A percentile compares a stretch with the other conserved stretches of the same genome.
phyloP scores from a whole-genome alignment of 1,140 invertebrate genomes.

The Caenorhabditis brenneri region DNA sequence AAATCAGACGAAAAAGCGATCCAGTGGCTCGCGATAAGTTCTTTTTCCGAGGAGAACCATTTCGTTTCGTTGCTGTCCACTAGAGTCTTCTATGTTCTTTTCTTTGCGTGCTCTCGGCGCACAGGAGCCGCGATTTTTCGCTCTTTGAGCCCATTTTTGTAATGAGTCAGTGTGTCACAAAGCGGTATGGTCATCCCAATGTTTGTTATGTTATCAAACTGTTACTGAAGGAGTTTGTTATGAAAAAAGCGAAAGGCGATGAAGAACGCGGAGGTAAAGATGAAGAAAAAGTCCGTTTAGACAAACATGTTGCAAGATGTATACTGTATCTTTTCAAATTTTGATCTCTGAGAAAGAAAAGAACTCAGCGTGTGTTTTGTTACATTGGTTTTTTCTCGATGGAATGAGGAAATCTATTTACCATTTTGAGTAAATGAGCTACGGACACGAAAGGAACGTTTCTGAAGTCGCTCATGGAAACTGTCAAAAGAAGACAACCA shows the following conservation, averaged over 20 bases:
- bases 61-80: slow-evolving; percentile 32
- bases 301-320: slow-evolving; percentile 21
- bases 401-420: not conserved
- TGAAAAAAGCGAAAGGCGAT: too few species aligned
- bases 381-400: not conserved
- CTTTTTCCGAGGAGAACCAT: not conserved
- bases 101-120: not conserved
- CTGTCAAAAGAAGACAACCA: too few species aligned
- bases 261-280: not conserved
- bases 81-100: not conserved
- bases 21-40: not conserved
- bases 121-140: not conserved
- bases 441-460: too few species aligned
- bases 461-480: too few species aligned
- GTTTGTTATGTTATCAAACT: not conserved
- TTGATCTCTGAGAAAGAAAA: not conserved
- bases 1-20: not conserved
- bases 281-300: not conserved
- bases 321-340: not conserved
- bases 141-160: not conserved
- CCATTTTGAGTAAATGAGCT: too few species aligned
- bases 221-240: not conserved
- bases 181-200: not conserved
- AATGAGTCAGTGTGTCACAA: not conserved
- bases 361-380: not conserved